Evolutionary conservation across 2,888 invertebrate genomes (phyloP).

Genomic region (Andrena hattorfiana): DNA sequence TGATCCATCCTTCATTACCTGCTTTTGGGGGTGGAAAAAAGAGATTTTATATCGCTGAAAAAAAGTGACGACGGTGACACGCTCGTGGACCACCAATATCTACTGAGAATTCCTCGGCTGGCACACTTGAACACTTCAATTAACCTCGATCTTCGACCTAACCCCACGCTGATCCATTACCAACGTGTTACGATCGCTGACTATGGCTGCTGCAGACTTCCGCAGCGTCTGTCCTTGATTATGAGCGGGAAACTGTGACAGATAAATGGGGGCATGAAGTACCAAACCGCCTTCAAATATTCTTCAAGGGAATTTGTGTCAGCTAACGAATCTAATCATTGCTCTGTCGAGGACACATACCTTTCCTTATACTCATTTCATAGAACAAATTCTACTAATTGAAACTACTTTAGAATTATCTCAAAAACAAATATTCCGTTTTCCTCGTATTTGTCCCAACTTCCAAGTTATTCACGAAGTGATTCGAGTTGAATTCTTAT

Average conservation of each 20-base stretch:
- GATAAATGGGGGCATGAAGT: conserved; percentile 2
- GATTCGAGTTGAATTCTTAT: too few species aligned
- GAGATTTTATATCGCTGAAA: not conserved
- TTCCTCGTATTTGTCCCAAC: too few species aligned
- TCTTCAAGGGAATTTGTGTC: not conserved
- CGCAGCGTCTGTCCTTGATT: conserved; percentile 22
- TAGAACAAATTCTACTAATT: too few species aligned
- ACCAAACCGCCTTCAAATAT: conserved; percentile 8
- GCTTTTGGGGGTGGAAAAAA: too few species aligned
- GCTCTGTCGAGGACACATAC: too few species aligned
- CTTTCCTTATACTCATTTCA: too few species aligned
- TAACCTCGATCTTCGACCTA: conserved; percentile 66
- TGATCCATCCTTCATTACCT: not conserved
- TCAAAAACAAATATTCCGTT: too few species aligned
- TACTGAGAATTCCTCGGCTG: conserved; percentile 50
- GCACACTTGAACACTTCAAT: conserved; percentile 65
- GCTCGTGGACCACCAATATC: conserved; percentile 43
- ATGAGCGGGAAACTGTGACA: conserved; percentile 34
- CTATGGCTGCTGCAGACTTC: conserved; percentile 40
- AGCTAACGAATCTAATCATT: not conserved
- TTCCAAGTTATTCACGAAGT: too few species aligned
- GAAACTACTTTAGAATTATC: too few species aligned
- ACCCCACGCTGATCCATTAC: conserved; percentile 57
- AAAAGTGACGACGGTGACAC: conserved; percentile 22
- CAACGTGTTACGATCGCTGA: conserved; percentile 51